Evolutionary conservation across 2,797 vertebrate genomes (phyloP).

Genomic region (Argentina silus): DNA sequence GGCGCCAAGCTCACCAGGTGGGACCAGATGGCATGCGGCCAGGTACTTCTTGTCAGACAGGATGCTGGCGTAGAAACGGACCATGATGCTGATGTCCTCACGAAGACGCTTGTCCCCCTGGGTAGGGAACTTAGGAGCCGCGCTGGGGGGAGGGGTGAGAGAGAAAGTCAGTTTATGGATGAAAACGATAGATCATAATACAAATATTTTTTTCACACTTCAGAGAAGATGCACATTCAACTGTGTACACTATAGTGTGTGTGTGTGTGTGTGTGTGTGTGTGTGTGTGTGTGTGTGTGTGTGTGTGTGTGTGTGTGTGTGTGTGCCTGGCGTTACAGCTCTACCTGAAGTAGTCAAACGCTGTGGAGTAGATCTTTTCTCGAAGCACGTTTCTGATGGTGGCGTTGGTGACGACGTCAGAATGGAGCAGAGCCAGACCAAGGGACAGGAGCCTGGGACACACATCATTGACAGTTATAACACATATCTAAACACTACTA

Average conservation of each 20-base stretch:
- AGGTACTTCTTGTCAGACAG: conserved; percentile 98
- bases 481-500: neutral
- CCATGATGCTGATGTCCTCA: conserved; percentile 94
- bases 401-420: conserved; percentile 93
- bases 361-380: conserved; percentile 97
- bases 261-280: neutral
- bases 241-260: neutral
- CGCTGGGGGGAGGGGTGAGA: conserved; percentile 67
- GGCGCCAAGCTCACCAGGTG: conserved; percentile 88
- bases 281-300: neutral
- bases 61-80: conserved; percentile 97
- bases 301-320: neutral
- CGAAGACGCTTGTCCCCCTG: conserved; percentile 92
- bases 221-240: neutral
- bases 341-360: conserved; percentile 98
- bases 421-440: conserved; percentile 91
- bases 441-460: conserved; percentile 87
- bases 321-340: neutral
- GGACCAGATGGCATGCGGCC: conserved; percentile 91
- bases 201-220: neutral
- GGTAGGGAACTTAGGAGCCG: conserved; percentile 92
- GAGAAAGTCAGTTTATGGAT: neutral
- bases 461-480: neutral
- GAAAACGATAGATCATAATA: neutral
- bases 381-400: conserved; percentile 93